Evolutionary conservation across 2,113 vertebrate species (phyloP).

Genomic region (Sinocyclocheilus rhinocerous): DNA sequence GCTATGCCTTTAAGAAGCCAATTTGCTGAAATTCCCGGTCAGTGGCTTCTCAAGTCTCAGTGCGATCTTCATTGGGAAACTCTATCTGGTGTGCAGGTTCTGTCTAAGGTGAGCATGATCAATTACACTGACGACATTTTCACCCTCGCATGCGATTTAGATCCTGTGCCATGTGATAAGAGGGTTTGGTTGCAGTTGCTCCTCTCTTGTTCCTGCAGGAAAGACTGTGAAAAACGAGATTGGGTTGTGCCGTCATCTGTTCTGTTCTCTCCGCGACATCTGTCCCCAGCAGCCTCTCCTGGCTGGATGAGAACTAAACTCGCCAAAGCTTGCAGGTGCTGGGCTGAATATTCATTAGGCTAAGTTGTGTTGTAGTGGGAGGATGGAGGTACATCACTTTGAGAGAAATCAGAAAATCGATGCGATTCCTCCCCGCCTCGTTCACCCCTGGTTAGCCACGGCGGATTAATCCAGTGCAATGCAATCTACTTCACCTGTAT

Average conservation of each 20-base stretch:
- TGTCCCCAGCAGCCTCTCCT: constrained; percentile 26
- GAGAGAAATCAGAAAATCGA: constrained; percentile 54
- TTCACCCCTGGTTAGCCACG: constrained; percentile 61
- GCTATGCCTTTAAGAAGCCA: neutral
- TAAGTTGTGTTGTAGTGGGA: constrained; percentile 5
- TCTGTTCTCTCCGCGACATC: neutral
- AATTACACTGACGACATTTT: constrained; percentile 17
- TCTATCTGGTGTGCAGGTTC: constrained; percentile 16
- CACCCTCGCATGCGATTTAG: neutral
- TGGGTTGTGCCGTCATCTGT: constrained; percentile 20
- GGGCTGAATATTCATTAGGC: constrained; percentile 54
- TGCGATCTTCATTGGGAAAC: constrained; percentile 13
- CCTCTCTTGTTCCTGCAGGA: constrained; percentile 4
- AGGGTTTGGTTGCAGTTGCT: neutral
- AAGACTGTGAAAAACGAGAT: constrained; percentile 9
- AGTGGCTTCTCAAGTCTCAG: neutral
- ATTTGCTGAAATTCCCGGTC: neutral
- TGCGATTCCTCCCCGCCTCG: constrained; percentile 34
- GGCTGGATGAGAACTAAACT: constrained; percentile 19
- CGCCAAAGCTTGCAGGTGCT: constrained; percentile 35
- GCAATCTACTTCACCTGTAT: constrained; percentile 67
- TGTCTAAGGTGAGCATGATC: constrained; percentile 4
- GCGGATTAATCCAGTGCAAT: constrained; percentile 70
- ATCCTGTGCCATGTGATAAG: neutral
- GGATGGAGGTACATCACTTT: constrained; percentile 41